Conservation (phyloP, 2,113 vertebrate species). For the Embiotoca jacksoni region DNA sequence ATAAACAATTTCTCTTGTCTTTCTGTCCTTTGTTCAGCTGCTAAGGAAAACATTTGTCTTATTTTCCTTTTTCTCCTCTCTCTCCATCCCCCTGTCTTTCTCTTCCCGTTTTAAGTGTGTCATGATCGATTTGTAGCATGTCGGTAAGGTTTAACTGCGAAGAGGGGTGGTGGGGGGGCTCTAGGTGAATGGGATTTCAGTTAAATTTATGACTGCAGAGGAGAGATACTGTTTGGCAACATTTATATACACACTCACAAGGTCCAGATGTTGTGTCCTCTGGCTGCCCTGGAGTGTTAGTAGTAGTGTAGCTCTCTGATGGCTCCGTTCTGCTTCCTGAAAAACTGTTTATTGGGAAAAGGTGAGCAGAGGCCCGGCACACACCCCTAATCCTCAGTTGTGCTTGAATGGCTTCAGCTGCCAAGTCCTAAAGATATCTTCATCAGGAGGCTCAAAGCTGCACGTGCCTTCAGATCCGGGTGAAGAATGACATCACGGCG, state of each 20-base stretch:
- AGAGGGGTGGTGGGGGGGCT: constrained; percentile 7
- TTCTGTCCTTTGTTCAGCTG: constrained; percentile 55
- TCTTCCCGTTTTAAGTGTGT: constrained; percentile 31
- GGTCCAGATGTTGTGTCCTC: constrained; percentile 78
- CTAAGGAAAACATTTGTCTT: constrained; percentile 62
- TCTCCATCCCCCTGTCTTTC: neutral
- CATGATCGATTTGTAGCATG: constrained; percentile 65
- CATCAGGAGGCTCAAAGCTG: constrained; percentile 33
- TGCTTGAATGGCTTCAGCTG: constrained; percentile 4
- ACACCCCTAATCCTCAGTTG: constrained; percentile 31
- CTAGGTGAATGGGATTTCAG: constrained; percentile 55
- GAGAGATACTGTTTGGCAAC: constrained; percentile 67
- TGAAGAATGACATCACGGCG: constrained; percentile 49
- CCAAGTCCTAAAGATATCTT: constrained; percentile 59
- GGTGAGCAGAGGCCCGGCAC: constrained; percentile 33
- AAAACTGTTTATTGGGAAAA: constrained; percentile 61
- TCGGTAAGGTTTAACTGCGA: constrained; percentile 25
- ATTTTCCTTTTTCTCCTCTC: constrained; percentile 4
- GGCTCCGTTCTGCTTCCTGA: constrained; percentile 40
- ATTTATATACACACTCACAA: constrained; percentile 46
- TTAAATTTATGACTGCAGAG: constrained; percentile 54
- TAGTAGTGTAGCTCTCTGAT: constrained; percentile 35
- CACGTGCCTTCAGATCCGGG: constrained; percentile 33
- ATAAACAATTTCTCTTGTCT: constrained; percentile 19
- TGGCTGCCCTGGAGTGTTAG: constrained; percentile 60